Conservation (phyloP, 2,113 vertebrate genomes). For the Pampusana beccarii region DNA sequence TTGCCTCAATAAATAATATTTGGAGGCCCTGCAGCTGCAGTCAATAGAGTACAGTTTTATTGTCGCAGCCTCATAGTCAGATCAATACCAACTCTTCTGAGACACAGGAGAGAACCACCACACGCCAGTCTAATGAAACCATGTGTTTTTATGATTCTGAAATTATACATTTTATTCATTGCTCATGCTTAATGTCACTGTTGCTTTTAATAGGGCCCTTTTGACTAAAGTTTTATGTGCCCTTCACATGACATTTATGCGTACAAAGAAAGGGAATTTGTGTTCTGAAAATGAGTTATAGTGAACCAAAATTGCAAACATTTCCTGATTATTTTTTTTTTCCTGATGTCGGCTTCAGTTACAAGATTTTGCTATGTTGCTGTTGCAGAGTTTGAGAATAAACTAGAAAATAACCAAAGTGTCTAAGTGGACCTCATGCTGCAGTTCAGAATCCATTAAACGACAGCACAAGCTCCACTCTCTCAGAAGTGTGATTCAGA, state of each 20-base stretch:
- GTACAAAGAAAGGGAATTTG: slow-evolving; percentile 18
- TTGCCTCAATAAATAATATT: slow-evolving; percentile 93
- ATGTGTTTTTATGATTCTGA: slow-evolving; percentile 68
- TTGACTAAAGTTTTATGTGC: slow-evolving; percentile 27
- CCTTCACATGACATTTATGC: not conserved
- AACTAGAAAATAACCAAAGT: slow-evolving; percentile 15
- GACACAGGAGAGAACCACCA: slow-evolving; percentile 40
- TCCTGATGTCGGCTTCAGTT: slow-evolving; percentile 1
- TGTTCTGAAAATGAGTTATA: slow-evolving; percentile 32
- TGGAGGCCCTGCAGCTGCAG: slow-evolving; percentile 85
- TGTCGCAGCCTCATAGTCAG: slow-evolving; percentile 79
- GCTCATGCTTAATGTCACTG: slow-evolving; percentile 47
- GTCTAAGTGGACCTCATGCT: not conserved
- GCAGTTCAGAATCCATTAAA: not conserved
- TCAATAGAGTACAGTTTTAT: slow-evolving; percentile 91
- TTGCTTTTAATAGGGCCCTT: slow-evolving; percentile 13
- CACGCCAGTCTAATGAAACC: slow-evolving; percentile 64
- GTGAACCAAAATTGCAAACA: slow-evolving; percentile 42
- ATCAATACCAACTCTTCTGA: slow-evolving; percentile 81
- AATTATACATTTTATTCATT: slow-evolving; percentile 57
- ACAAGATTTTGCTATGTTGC: not conserved
- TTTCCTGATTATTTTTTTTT: slow-evolving; percentile 18
- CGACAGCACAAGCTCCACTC: not conserved
- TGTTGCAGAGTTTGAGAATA: not conserved
- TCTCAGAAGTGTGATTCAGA: not conserved